A percentile compares a stretch with the other conserved stretches of the same genome.
Conservation (phyloP, 1,140 invertebrate species). For the Elymnias hypermnestra region DNA sequence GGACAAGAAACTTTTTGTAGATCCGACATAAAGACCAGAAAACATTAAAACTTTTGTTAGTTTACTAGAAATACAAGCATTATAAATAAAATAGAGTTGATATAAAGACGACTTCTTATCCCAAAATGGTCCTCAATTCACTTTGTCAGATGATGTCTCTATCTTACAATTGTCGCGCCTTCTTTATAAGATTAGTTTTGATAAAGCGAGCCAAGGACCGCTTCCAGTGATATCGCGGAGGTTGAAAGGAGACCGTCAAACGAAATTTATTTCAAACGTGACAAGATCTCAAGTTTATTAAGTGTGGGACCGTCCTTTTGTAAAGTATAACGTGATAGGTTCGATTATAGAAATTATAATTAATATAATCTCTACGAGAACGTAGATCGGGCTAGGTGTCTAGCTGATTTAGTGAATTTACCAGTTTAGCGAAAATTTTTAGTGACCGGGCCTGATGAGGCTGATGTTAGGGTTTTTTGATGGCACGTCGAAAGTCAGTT, state of each 20-base stretch:
- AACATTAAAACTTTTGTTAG: too few species aligned
- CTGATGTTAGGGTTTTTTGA: too few species aligned
- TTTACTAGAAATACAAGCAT: too few species aligned
- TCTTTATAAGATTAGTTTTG: constrained; percentile 9
- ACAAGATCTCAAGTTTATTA: constrained; percentile 65
- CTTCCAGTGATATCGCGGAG: constrained; percentile 44
- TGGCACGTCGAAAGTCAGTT: too few species aligned
- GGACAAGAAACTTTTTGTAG: too few species aligned
- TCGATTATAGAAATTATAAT: constrained; percentile 38
- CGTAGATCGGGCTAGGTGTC: constrained; percentile 47
- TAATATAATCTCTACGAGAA: constrained; percentile 28
- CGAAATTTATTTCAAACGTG: constrained; percentile 42
- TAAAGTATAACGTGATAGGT: constrained; percentile 63
- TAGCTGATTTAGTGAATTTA: constrained; percentile 62
- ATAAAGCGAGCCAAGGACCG: constrained; percentile 35
- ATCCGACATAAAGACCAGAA: too few species aligned
- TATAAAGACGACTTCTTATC: too few species aligned
- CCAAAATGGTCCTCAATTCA: background rate
- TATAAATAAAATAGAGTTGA: too few species aligned
- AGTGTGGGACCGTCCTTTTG: constrained; percentile 71
- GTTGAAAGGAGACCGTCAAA: constrained; percentile 42
- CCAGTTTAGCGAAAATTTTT: constrained; percentile 50
- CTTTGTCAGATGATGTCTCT: constrained; percentile 7
- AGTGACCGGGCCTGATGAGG: background rate
- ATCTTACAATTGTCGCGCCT: constrained; percentile 14